Percentiles rank a stretch among this genome's conserved stretches.
Evolutionary conservation across 2,113 vertebrate genomes (phyloP).

Genomic region (Pollimyrus isidori): DNA sequence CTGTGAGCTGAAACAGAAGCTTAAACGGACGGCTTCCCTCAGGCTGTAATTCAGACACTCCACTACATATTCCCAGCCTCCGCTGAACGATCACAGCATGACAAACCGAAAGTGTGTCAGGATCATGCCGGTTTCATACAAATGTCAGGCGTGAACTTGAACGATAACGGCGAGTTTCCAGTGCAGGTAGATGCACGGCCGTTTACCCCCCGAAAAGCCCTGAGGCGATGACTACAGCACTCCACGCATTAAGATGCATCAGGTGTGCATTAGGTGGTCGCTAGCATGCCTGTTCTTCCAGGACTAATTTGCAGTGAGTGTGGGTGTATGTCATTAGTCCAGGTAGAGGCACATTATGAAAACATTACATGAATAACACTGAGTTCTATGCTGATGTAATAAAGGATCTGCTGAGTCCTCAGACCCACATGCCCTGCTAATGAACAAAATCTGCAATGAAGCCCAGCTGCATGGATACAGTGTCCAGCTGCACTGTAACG

Average conservation of each 20-base stretch:
- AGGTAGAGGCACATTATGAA: constrained; percentile 7
- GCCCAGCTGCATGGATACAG: background rate
- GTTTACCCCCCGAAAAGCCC: background rate
- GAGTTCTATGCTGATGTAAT: constrained; percentile 21
- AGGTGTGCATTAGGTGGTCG: background rate
- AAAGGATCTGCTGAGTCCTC: background rate
- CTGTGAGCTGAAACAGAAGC: background rate
- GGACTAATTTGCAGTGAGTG: background rate
- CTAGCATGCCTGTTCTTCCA: background rate
- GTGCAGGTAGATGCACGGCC: background rate
- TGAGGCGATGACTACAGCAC: background rate
- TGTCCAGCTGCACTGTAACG: background rate
- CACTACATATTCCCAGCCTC: background rate
- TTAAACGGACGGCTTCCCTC: background rate
- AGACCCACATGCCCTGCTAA: background rate
- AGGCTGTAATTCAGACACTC: background rate
- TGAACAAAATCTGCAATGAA: background rate
- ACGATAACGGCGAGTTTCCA: background rate
- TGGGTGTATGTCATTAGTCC: constrained; percentile 4
- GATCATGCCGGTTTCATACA: background rate
- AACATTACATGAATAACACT: constrained; percentile 20
- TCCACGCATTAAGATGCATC: background rate
- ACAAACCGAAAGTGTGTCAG: no score
- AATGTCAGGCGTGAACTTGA: background rate
- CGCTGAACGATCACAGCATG: background rate